Evolutionary conservation across 2,888 invertebrate genomes (phyloP).

Genomic region (Strigamia transsilvanica): DNA sequence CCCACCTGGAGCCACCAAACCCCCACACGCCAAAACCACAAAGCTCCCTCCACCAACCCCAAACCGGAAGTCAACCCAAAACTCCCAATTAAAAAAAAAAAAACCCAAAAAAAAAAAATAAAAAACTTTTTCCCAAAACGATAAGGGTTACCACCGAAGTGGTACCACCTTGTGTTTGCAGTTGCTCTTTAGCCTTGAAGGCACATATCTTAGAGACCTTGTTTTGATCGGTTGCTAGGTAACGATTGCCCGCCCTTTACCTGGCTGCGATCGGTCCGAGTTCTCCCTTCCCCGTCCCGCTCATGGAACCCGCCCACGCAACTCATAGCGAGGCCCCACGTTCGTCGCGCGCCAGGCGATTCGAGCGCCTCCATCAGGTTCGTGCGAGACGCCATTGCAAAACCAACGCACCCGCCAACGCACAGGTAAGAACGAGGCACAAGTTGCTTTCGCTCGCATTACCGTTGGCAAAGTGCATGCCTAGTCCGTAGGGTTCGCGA

Average conservation of each 20-base stretch:
- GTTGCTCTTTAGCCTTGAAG: slow-evolving; percentile 33
- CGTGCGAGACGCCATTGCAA: slow-evolving; percentile 25
- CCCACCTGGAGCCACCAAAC: neutral
- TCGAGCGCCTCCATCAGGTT: slow-evolving; percentile 35
- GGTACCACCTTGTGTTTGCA: neutral
- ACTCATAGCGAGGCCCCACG: slow-evolving; percentile 46
- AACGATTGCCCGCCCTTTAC: slow-evolving; percentile 51
- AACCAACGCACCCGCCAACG: slow-evolving; percentile 36
- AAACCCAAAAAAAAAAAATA: neutral
- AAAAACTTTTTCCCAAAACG: neutral
- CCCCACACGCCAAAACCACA: neutral
- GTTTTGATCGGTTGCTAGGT: slow-evolving; percentile 51
- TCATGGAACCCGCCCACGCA: slow-evolving; percentile 53
- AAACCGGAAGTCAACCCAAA: neutral
- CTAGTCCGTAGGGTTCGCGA: neutral
- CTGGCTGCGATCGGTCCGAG: slow-evolving; percentile 50
- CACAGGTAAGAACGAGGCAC: slow-evolving; percentile 4
- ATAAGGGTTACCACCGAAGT: neutral
- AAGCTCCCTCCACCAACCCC: neutral
- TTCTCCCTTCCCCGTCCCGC: slow-evolving; percentile 51
- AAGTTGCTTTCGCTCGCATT: neutral
- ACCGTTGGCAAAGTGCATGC: neutral
- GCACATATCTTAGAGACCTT: slow-evolving; percentile 46
- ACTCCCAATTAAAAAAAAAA: neutral
- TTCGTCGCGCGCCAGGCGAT: slow-evolving; percentile 14